These are phyloP conservation scores for Tetranychus piercei DNA, from an alignment of 2,888 invertebrate species.

Conservation along the genomic window DNA sequence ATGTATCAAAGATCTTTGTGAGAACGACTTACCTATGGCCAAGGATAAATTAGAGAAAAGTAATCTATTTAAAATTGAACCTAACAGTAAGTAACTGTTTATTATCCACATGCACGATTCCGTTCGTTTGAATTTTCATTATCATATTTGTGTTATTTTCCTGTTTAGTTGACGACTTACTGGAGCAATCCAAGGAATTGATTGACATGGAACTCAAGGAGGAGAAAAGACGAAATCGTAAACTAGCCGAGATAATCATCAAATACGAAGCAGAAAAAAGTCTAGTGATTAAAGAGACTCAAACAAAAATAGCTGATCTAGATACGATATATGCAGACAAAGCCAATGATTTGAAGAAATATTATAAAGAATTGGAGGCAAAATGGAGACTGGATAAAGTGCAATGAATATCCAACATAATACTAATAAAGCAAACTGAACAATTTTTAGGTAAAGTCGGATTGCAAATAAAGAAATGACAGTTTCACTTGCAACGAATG, in stretches of 20 bases:
- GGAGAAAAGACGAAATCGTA: not conserved
- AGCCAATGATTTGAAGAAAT: not conserved
- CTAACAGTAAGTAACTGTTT: not conserved
- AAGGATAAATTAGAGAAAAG: not conserved
- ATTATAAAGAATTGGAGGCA: not conserved
- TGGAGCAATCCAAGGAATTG: not conserved
- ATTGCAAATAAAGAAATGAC: too few species aligned
- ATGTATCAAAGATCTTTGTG: not conserved
- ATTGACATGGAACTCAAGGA: not conserved
- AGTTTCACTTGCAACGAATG: too few species aligned
- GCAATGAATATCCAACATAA: not conserved
- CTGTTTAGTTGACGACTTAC: not conserved
- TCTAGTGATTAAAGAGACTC: not conserved
- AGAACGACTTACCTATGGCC: not conserved
- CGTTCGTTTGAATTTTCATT: too few species aligned
- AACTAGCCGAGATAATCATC: not conserved
- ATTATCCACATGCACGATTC: too few species aligned
- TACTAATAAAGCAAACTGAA: too few species aligned
- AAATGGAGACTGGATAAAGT: not conserved
- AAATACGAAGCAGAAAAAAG: not conserved
- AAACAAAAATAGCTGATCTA: not conserved
- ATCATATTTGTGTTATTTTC: not conserved
- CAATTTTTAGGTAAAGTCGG: too few species aligned
- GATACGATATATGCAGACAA: not conserved
- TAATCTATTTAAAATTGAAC: not conserved